Base-by-base conservation (phyloP, 2,888 invertebrate genomes). In the Lycaena phlaeas region DNA sequence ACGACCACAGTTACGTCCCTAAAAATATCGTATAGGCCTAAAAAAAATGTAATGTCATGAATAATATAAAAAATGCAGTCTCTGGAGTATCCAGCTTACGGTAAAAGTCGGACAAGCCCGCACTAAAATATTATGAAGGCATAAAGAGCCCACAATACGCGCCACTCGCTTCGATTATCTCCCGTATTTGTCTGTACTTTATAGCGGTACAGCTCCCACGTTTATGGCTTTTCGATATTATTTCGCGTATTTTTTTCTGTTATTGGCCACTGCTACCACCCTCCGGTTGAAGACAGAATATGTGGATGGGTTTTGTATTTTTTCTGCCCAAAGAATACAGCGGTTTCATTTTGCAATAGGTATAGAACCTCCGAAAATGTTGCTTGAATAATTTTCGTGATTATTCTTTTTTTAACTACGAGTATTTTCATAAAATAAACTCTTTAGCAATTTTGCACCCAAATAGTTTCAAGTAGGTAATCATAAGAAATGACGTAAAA, bases 181-280 rank as follows among this genome's bases (percentile, higher is more conserved):
- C 54, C 63, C 49, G 70, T 66, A 62, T 82, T 79, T 79, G 82
- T 82, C 72, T 76, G 73, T 72, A 61, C 71, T 81, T 79, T 81
- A 82, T 78, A 65, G 72, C 71, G 74, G 74, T n/a, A 38, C 29
- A 72, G 63, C 70, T 58, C 61, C 59, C 63, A 53, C 56, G 60
- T 79, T 82, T 82, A 82, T 73, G 56, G 71, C 64, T 68, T 76
- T 76, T 73, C 81, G 72, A 81, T 82, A 82, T 81, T 79, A 81
- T 82, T 78, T 79, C 70, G 70, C 73, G 69, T 69, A 63, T 68
- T 76, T 78, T n/a, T 77, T 68, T 59, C 59, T 64, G 57, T 59
- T 54, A 58, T 61, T 53, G 57, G 62, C 68, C 69, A 66, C 67
- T 54, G 64, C 56, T 49, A 51, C 53, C 48, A 31, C 53, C 49